A percentile compares a stretch with the other conserved stretches of the same genome.
These are phyloP conservation scores for Sturnus vulgaris DNA, from an alignment of 2,113 vertebrate species.

Conservation along the genomic window DNA sequence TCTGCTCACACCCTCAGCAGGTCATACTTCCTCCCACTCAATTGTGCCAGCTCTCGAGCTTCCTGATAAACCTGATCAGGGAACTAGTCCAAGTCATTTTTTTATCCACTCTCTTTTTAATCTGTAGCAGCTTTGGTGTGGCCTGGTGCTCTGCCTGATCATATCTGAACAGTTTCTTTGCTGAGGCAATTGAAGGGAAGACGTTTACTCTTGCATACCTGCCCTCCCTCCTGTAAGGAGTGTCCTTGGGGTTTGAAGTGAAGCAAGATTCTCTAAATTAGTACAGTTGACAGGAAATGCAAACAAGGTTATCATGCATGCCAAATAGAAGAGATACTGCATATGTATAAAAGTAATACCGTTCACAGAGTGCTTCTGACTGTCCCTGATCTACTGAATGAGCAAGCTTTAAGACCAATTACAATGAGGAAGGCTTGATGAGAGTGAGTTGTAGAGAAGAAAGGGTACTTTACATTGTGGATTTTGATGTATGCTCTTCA, in stretches of 20 bases:
- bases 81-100: neutral
- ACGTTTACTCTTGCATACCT: neutral
- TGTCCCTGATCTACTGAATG: neutral
- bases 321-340: neutral
- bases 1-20: neutral
- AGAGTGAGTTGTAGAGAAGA: neutral
- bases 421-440: neutral
- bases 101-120: neutral
- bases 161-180: neutral
- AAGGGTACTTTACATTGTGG: neutral
- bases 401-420: neutral
- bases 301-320: neutral
- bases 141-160: neutral
- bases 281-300: neutral
- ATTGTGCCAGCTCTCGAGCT: neutral
- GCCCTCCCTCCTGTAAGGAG: neutral
- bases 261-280: neutral
- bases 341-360: neutral
- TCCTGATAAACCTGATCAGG: slow-evolving; percentile 45
- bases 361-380: neutral
- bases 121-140: neutral
- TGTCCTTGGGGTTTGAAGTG: neutral
- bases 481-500: neutral
- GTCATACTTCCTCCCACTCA: slow-evolving; percentile 10
- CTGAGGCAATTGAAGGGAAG: neutral